Evolutionary conservation across 2,888 invertebrate species (phyloP), one percentile per base, ranked within the genome.

Genomic region (Troilus luridus): DNA sequence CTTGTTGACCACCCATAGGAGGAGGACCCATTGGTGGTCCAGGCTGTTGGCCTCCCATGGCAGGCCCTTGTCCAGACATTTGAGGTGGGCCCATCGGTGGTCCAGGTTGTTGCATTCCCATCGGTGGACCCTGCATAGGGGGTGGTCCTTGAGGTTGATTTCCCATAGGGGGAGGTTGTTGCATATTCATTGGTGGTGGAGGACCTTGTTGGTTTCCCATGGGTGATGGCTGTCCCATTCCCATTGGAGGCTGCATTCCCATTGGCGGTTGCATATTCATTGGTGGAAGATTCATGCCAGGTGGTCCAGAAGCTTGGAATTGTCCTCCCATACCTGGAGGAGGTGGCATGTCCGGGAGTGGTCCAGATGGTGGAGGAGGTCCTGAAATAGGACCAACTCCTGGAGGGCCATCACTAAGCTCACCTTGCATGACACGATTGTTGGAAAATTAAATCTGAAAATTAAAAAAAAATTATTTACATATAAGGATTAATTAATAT

Each of bases 41-140:
- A 24, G 90, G 91, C 81, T 90, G 90, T 62, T 88, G 91, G 14
- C 24, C 64, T 21, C 90, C 90, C 93, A 41, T 41, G 41, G 41
- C 88, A 24, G 90, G 91, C 81, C 89, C 88, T 62, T 88, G 91
- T 14, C 24, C 64, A 14, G 81, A 81, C 93, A n/a, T 93, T 93
- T 90, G 93, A 92, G 85, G 92, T 41, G 81, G 60, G 56, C 89
- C 90, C 90, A 89, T 91, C n/a, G 92, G 92, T 12, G 92, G 93
- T 8, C 92, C 91, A 17, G 91, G 92, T 92, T 92, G 93, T 72
- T 81, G 72, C 2, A 92, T 92, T 7, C 91, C 92, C 41, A 91
- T 93, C 41, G 41, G 41, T 41, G 41, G 41, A 41, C 41, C 41
- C 41, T 41, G 41, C 41, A 41, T 41, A 41, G 41, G n/a, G n/a